These are phyloP conservation scores for Sparus aurata DNA, from an alignment of 2,797 vertebrate genomes.

Conservation along the genomic window DNA sequence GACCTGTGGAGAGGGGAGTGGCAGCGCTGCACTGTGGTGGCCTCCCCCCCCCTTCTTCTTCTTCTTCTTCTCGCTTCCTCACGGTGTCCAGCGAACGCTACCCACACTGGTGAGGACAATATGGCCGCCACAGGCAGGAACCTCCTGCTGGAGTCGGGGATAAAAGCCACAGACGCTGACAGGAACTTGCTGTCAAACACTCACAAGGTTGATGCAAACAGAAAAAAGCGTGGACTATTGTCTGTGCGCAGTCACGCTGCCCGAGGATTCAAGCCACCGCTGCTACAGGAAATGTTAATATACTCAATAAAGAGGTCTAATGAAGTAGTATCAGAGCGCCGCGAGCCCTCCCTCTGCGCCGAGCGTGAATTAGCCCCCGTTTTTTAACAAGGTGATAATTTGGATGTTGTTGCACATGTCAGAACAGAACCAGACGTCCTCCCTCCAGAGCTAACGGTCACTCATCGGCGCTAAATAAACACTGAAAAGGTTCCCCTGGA, in stretches of 20 bases:
- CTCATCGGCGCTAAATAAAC: constrained; percentile 75
- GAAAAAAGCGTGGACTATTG: constrained; percentile 47
- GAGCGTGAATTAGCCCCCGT: constrained; percentile 46
- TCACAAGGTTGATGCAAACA: constrained; percentile 45
- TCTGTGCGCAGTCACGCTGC: constrained; percentile 45
- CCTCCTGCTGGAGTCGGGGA: constrained; percentile 74
- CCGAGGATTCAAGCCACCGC: constrained; percentile 9
- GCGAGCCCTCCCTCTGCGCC: constrained; percentile 58
- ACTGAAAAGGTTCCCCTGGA: constrained; percentile 46
- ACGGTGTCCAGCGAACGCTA: constrained; percentile 58
- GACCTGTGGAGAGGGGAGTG: constrained; percentile 81
- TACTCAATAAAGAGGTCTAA: background rate
- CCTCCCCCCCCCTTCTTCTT: constrained; percentile 36
- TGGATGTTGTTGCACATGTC: constrained; percentile 74
- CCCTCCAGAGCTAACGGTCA: constrained; percentile 67
- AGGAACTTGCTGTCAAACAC: constrained; percentile 76
- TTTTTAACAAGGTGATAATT: constrained; percentile 81
- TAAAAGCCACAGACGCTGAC: constrained; percentile 70
- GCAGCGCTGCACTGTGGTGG: constrained; percentile 60
- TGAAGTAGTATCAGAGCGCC: constrained; percentile 4
- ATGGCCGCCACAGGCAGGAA: constrained; percentile 75
- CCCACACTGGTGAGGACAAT: constrained; percentile 74
- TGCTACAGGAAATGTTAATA: background rate
- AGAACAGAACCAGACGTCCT: constrained; percentile 67
- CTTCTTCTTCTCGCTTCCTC: background rate